Evolutionary conservation across 1,140 invertebrate genomes (phyloP).

Genomic region (Trichomalopsis sarcophagae): DNA sequence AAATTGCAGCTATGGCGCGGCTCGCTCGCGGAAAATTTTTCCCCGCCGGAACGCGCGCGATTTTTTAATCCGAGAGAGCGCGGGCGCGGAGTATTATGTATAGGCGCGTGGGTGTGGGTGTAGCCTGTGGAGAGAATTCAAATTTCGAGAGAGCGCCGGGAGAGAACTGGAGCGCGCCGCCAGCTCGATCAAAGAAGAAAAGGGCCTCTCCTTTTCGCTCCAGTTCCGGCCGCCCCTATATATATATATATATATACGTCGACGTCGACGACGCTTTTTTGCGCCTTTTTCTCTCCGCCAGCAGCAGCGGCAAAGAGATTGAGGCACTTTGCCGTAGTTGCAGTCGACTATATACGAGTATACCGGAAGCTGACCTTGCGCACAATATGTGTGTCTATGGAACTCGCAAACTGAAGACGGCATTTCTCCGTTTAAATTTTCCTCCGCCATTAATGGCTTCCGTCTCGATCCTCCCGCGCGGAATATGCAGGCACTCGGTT

Average conservation of each 20-base stretch:
- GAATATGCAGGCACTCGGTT: neutral
- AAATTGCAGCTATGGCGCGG: neutral
- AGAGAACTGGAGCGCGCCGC: neutral
- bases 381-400: neutral
- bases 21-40: slow-evolving; percentile 13
- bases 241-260: no score
- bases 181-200: neutral
- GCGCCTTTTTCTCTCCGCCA: neutral
- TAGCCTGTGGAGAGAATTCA: neutral
- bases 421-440: neutral
- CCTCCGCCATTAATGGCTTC: neutral
- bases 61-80: neutral
- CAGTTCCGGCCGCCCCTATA: neutral
- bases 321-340: neutral
- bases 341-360: neutral
- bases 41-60: neutral
- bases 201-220: neutral
- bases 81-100: neutral
- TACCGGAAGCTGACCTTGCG: neutral
- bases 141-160: neutral
- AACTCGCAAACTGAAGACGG: neutral
- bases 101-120: neutral
- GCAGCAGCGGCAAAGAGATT: neutral
- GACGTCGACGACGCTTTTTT: neutral
- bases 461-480: neutral